Evolutionary conservation across 1,140 invertebrate genomes (phyloP), one percentile per base, ranked within the genome.

Genomic region (Phymorhynchus buccinoides): DNA sequence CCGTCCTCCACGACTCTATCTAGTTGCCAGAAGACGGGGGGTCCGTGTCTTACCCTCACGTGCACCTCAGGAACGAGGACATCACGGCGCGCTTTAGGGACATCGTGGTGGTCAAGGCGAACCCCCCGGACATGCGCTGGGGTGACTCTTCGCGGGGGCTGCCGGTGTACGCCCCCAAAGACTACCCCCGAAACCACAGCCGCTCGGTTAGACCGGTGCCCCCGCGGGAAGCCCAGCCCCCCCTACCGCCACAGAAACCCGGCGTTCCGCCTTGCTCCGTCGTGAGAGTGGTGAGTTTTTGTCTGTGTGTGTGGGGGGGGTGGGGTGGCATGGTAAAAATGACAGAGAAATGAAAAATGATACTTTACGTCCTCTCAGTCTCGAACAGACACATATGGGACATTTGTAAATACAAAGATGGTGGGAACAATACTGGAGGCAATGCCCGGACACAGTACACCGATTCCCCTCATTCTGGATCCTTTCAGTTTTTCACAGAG

Each of bases 131-230:
- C 48, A 3, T 6, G 44, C 3, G 71, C n/a, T n/a, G n/a, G n/a
- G n/a, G n/a, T n/a, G n/a, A n/a, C n/a, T n/a, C n/a, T n/a, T n/a
- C n/a, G n/a, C n/a, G n/a, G n/a, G 71, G 56, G 83, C 12, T 4
- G 44, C 27, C 32, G 42, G 44, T 84, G 48, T 84, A 56, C 52
- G 1, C 0, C 1, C 42, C 30, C 4, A 35, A 2, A 41, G 52
- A 1, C 4, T 77, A 84, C 71, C 22, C 66, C 48, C 30, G 18
- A 42, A 84, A 78, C 73, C 71, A 84, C 48, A 42, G 30, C n/a
- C 81, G 73, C 66, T 41, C 81, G 81, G 62, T 83, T n/a, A 41
- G 27, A 27, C 16, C n/a, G 35, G 66, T 68, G 30, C 81, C 81
- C 81, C 62, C 18, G 39, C 44, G 81, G 81, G 39, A 12, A 42